Evolutionary conservation across 2,113 vertebrate genomes (phyloP), one percentile per base, ranked within the genome.

Genomic region (Ancistrus triradiatus): DNA sequence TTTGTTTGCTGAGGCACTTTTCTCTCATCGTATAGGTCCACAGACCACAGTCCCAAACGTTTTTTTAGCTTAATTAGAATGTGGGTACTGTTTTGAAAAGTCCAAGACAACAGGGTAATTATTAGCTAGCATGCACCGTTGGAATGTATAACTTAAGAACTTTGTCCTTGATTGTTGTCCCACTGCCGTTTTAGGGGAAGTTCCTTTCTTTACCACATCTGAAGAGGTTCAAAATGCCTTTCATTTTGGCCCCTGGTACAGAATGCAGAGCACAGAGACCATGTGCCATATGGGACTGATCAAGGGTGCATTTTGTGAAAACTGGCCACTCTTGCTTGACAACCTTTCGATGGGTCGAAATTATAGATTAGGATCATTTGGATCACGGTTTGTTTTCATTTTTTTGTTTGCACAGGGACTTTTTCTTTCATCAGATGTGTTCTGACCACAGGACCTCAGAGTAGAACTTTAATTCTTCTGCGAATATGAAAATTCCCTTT

Each of bases 241-340:
- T 70, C 44, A 33, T 70, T 69, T 58, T 31, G 37, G 57, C 38
- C 66, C 35, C 38, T 28, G 52, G 63, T 58, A 35, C 55, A 70
- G 64, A 68, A 63, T 22, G 49, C 8, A 3, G 47, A 48, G 59
- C 19, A 25, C 15, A 10, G 15, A 83, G 83, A 74, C 78, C 82
- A 74, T 64, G 68, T 72, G 70, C 37, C 86, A 89, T 88, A 81
- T 88, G 88, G 87, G 70, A 85, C 72, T 85, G 78, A 88, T 89
- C 83, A 88, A 56, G 69, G 72, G 10, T 67, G 71, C 84, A 84
- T 88, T 84, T 84, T 79, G 31, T 50, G 77, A n/a, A n/a, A n/a
- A 42, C 49, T 58, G 77, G 81, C 76, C 68, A 81, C 85, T 86
- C 81, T 81, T 80, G 80, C 80, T 85, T 86, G 82, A 83, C 82